phyloP scores from a whole-genome alignment of 2,113 vertebrate species.

The Willisornis vidua region DNA sequence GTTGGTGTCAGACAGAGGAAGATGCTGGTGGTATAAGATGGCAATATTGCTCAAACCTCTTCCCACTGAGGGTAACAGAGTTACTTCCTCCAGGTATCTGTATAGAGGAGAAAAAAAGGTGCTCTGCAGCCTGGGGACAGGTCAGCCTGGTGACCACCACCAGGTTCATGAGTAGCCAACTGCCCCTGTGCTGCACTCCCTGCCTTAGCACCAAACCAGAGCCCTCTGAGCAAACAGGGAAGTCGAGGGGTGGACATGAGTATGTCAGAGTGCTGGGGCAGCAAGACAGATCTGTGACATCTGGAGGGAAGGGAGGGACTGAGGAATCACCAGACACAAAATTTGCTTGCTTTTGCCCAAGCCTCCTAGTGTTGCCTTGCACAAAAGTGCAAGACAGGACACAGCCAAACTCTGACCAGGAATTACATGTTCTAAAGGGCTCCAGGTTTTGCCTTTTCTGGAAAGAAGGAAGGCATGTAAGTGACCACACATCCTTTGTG shows the following conservation, averaged over 20 bases:
- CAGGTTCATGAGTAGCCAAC: background rate
- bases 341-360: background rate
- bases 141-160: background rate
- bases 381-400: background rate
- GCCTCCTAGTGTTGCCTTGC: background rate
- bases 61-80: background rate
- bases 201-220: background rate
- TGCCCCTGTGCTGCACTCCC: background rate
- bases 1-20: background rate
- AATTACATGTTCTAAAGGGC: background rate
- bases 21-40: background rate
- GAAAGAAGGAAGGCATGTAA: background rate
- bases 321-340: background rate
- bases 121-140: background rate
- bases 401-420: background rate
- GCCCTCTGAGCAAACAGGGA: background rate
- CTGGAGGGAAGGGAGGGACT: background rate
- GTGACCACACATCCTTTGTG: background rate
- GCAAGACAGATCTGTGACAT: background rate
- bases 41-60: background rate
- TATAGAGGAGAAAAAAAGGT: background rate
- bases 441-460: background rate
- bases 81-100: background rate
- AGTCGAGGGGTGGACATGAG: fast-evolving
- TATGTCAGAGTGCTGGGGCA: background rate